Evolutionary conservation across 2,888 invertebrate genomes (phyloP).

Genomic region (Polydrusus tereticollis): DNA sequence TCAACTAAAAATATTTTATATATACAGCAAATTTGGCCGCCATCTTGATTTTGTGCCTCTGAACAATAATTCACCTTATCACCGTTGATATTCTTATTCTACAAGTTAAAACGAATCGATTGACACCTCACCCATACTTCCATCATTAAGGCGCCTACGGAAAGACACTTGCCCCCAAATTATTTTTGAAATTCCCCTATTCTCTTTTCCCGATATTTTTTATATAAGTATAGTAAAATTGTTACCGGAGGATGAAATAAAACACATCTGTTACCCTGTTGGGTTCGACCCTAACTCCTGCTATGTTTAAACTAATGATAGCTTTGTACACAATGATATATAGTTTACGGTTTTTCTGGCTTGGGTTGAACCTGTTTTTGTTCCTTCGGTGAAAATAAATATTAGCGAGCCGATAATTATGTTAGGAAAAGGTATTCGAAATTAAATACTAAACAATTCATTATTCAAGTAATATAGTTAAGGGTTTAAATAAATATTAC

Average conservation of each 20-base stretch:
- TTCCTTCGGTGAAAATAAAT: background rate
- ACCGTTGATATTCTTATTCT: too few species aligned
- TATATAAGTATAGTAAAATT: constrained; percentile 30
- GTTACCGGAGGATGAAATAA: constrained; percentile 42
- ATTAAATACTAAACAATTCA: too few species aligned
- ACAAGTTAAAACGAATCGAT: too few species aligned
- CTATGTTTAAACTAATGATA: constrained; percentile 44
- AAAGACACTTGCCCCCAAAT: too few species aligned
- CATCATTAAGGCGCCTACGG: too few species aligned
- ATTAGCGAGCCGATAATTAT: background rate
- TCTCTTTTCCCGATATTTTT: constrained; percentile 22
- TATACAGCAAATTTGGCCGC: too few species aligned
- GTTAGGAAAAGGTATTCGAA: background rate
- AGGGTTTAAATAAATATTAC: too few species aligned
- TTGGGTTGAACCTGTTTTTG: background rate
- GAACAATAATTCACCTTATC: too few species aligned
- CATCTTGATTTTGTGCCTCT: too few species aligned
- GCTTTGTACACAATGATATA: constrained; percentile 38
- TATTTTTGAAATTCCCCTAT: constrained; percentile 1
- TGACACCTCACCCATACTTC: too few species aligned
- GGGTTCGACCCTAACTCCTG: constrained; percentile 38
- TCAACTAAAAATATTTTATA: too few species aligned
- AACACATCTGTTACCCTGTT: constrained; percentile 46
- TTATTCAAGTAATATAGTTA: too few species aligned
- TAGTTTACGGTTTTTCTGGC: constrained; percentile 35